phyloP scores from a whole-genome alignment of 2,797 vertebrate genomes.

The Sebastes nivosus region DNA sequence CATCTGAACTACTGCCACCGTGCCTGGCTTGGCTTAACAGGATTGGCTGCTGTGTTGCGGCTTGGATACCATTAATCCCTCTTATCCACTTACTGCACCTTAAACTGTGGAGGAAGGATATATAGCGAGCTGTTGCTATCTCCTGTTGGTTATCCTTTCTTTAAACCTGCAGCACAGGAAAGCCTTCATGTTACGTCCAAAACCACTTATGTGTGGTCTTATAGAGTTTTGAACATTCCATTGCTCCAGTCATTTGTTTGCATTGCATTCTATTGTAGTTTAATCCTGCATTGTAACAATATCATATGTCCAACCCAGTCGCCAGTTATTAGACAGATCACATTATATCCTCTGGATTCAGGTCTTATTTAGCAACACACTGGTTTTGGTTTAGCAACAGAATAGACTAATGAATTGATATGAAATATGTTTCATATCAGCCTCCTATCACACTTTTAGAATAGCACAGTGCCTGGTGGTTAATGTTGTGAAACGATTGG shows the following conservation, averaged over 20 bases:
- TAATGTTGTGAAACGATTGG: too few species aligned
- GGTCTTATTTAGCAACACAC: too few species aligned
- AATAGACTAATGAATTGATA: too few species aligned
- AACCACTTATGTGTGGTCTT: constrained; percentile 9
- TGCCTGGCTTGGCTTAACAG: constrained; percentile 62
- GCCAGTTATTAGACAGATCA: too few species aligned
- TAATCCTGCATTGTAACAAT: not conserved
- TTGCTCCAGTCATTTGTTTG: not conserved
- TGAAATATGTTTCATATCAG: too few species aligned
- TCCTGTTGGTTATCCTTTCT: constrained; percentile 8
- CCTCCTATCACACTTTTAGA: too few species aligned
- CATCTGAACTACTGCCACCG: constrained; percentile 33
- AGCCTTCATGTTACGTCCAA: not conserved
- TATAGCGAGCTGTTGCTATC: constrained; percentile 31
- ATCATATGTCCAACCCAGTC: too few species aligned
- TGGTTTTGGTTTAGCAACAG: too few species aligned
- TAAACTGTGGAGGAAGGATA: constrained; percentile 53
- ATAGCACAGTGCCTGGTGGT: too few species aligned
- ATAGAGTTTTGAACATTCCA: not conserved
- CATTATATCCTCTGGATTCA: too few species aligned
- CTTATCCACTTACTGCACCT: constrained; percentile 78
- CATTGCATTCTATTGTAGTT: not conserved
- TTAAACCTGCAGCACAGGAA: constrained; percentile 17
- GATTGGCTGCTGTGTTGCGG: constrained; percentile 65
- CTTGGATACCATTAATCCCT: constrained; percentile 71